Conservation (phyloP, 2,888 invertebrate species). For the Stenotaenia linearis region DNA sequence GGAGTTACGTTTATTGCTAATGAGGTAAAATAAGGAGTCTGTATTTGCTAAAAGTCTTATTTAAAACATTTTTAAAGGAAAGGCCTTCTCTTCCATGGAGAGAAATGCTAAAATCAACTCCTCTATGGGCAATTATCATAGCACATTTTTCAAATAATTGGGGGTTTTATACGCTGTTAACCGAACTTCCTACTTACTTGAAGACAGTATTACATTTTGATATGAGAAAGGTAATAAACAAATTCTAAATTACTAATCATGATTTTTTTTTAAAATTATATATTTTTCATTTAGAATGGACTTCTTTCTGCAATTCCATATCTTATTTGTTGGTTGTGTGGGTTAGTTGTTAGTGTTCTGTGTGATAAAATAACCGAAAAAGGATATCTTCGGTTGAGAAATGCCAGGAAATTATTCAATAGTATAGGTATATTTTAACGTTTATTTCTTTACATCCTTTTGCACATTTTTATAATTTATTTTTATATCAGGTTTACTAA, state of each 20-base stretch:
- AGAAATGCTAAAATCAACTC: constrained; percentile 64
- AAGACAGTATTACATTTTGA: constrained; percentile 63
- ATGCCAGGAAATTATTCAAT: constrained; percentile 74
- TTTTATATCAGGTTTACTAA: constrained; percentile 43
- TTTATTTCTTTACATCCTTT: background rate
- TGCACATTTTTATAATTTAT: background rate
- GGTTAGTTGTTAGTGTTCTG: constrained; percentile 63
- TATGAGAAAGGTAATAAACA: constrained; percentile 58
- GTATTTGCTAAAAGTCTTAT: background rate
- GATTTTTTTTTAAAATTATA: too few species aligned
- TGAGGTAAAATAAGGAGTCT: background rate
- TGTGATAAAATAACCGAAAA: constrained; percentile 67
- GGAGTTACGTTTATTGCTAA: background rate
- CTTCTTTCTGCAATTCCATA: constrained; percentile 69
- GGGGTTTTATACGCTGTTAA: constrained; percentile 77
- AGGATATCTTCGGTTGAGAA: constrained; percentile 59
- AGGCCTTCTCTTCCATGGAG: constrained; percentile 61
- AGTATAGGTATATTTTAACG: constrained; percentile 55
- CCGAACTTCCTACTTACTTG: constrained; percentile 76
- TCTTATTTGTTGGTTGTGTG: constrained; percentile 69
- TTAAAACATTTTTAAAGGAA: background rate
- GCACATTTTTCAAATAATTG: constrained; percentile 72
- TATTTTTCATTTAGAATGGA: constrained; percentile 58
- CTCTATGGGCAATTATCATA: constrained; percentile 75
- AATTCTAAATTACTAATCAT: too few species aligned